Percentiles rank a stretch among this genome's conserved stretches.
These are phyloP conservation scores for Sarcophaga carnaria DNA, from an alignment of 2,888 invertebrate species.

Conservation along the genomic window DNA sequence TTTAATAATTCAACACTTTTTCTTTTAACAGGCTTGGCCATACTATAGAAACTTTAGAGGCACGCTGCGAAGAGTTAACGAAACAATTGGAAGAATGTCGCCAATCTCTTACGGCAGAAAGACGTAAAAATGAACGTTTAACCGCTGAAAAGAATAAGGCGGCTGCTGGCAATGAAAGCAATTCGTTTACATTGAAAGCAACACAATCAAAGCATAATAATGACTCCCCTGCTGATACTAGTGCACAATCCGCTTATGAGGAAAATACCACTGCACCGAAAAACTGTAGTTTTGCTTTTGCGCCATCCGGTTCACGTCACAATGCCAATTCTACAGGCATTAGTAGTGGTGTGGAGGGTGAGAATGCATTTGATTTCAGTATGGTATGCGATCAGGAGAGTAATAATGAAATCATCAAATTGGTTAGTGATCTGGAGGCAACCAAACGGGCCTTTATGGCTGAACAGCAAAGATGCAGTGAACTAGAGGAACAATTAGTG, in stretches of 20 bases:
- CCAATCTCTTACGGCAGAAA: slow-evolving; percentile 84
- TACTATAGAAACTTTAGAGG: slow-evolving; percentile 90
- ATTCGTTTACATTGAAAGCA: slow-evolving; percentile 52
- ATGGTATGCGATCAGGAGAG: slow-evolving; percentile 75
- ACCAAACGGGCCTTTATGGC: slow-evolving; percentile 86
- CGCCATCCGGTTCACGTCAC: slow-evolving; percentile 71
- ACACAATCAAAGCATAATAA: slow-evolving; percentile 15
- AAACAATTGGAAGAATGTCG: slow-evolving; percentile 90
- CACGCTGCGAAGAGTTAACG: slow-evolving; percentile 91
- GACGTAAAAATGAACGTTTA: slow-evolving; percentile 83
- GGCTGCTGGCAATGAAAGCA: slow-evolving; percentile 56
- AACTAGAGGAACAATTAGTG: slow-evolving; percentile 90
- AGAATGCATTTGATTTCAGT: slow-evolving; percentile 71
- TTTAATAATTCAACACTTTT: slow-evolving; percentile 8
- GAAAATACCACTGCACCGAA: slow-evolving; percentile 74
- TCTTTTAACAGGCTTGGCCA: slow-evolving; percentile 83
- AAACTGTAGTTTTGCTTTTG: slow-evolving; percentile 75
- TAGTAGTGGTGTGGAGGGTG: slow-evolving; percentile 68
- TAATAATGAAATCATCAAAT: slow-evolving; percentile 82
- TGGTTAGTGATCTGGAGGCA: slow-evolving; percentile 88
- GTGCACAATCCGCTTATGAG: slow-evolving; percentile 70
- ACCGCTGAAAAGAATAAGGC: slow-evolving; percentile 76
- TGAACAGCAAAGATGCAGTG: slow-evolving; percentile 88
- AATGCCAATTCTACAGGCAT: slow-evolving; percentile 78
- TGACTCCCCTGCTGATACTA: not conserved